These are phyloP conservation scores for Chironex yamaguchii DNA, from an alignment of 30 jellyfish, hydroid and myxozoan species.

Conservation along the genomic window DNA sequence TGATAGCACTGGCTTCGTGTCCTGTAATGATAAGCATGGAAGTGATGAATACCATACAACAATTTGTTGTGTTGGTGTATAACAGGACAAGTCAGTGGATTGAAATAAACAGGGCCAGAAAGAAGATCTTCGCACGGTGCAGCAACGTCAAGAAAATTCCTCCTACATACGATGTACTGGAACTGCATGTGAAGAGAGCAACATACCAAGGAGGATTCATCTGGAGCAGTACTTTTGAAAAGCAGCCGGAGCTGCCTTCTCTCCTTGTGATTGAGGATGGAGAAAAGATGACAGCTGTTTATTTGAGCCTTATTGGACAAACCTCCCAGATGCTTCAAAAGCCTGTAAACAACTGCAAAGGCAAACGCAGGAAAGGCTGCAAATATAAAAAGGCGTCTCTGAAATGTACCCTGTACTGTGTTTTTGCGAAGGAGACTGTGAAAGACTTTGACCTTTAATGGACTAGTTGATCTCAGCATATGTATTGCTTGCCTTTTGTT, in stretches of 20 bases:
- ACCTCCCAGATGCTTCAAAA: conserved; percentile 48
- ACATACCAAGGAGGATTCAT: conserved; percentile 45
- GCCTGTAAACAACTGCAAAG: conserved; percentile 29
- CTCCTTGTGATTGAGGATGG: conserved; percentile 42
- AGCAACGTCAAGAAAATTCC: conserved; percentile 34
- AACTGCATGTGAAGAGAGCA: conserved; percentile 40
- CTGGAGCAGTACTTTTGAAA: conserved; percentile 31
- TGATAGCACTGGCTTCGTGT: conserved; percentile 29
- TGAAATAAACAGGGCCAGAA: conserved; percentile 30
- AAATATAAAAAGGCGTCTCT: conserved; percentile 22
- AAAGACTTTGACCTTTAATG: not conserved
- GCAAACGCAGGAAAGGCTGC: conserved; percentile 28
- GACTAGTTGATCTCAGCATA: too few species aligned
- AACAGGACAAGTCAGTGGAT: conserved; percentile 12
- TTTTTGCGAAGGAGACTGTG: conserved; percentile 6
- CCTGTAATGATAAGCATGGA: conserved; percentile 16
- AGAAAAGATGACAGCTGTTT: conserved; percentile 38
- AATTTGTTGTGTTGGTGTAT: conserved; percentile 8
- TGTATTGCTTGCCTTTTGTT: too few species aligned
- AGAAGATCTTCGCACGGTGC: conserved; percentile 32
- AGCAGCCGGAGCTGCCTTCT: conserved; percentile 29
- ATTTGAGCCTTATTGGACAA: conserved; percentile 38
- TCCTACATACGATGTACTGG: conserved; percentile 46
- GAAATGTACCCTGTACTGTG: conserved; percentile 23
- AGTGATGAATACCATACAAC: conserved; percentile 27